Conservation (phyloP, 2,888 invertebrate genomes). For the Drosophila pegasa region DNA sequence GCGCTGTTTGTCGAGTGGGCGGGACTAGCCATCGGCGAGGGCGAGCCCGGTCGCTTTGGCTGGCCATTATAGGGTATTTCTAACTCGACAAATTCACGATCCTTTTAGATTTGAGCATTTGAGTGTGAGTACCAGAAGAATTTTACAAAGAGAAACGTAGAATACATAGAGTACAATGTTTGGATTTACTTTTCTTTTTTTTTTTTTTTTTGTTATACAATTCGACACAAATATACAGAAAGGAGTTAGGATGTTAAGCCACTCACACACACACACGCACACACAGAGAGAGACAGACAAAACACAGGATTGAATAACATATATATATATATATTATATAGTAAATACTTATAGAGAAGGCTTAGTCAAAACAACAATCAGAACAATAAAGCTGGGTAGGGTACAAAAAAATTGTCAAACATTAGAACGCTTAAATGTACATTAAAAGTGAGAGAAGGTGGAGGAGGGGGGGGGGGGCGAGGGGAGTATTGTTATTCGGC, state of each 20-base stretch:
- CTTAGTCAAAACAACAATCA: slow-evolving; percentile 72
- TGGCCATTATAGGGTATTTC: slow-evolving; percentile 97
- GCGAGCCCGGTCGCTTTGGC: slow-evolving; percentile 95
- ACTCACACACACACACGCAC: slow-evolving; percentile 29
- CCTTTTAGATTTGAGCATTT: slow-evolving; percentile 86
- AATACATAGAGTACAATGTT: slow-evolving; percentile 78
- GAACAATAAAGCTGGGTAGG: slow-evolving; percentile 62
- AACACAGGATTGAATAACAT: slow-evolving; percentile 22
- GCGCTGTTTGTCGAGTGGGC: slow-evolving; percentile 92
- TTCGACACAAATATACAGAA: slow-evolving; percentile 62
- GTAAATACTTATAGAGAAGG: slow-evolving; percentile 40
- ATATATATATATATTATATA: slow-evolving; percentile 27
- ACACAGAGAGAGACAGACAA: slow-evolving; percentile 32
- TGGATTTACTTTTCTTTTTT: slow-evolving; percentile 35
- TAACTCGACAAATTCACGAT: slow-evolving; percentile 98
- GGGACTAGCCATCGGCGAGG: slow-evolving; percentile 94
- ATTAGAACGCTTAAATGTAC: slow-evolving; percentile 66
- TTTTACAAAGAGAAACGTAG: slow-evolving; percentile 74
- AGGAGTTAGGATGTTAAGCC: slow-evolving; percentile 30
- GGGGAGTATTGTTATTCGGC: slow-evolving; percentile 40
- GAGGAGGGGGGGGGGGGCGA: not conserved
- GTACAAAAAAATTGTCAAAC: slow-evolving; percentile 47
- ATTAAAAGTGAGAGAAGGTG: slow-evolving; percentile 31
- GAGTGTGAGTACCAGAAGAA: slow-evolving; percentile 68
- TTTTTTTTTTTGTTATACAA: slow-evolving; percentile 20